Percentiles rank a stretch among this genome's conserved stretches.
Conservation (phyloP, 2,113 vertebrate species). For the Marmota flaviventris region DNA sequence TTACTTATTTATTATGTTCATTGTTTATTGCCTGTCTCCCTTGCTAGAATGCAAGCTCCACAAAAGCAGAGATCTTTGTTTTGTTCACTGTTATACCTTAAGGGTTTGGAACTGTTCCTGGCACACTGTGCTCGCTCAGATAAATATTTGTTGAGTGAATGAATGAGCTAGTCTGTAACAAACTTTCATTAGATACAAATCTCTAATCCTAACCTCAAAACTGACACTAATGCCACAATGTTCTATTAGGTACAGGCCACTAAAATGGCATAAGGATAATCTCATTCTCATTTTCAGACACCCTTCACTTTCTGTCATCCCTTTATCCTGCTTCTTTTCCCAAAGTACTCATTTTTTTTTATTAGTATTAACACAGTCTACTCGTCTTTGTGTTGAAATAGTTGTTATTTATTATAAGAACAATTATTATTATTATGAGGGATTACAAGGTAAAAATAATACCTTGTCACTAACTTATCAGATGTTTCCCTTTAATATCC, state of each 20-base stretch:
- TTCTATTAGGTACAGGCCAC: neutral
- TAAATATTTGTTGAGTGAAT: neutral
- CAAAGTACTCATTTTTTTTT: neutral
- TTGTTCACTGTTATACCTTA: neutral
- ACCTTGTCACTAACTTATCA: conserved; percentile 27
- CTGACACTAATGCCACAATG: neutral
- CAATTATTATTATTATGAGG: too few relatives aligned
- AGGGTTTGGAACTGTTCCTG: neutral
- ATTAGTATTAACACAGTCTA: neutral
- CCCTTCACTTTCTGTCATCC: neutral
- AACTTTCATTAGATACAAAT: neutral
- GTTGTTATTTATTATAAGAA: neutral
- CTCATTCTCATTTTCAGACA: neutral
- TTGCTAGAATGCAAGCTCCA: neutral
- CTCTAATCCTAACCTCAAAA: neutral
- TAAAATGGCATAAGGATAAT: neutral
- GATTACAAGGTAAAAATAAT: neutral
- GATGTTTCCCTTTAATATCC: conserved; percentile 20
- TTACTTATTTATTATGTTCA: conserved; percentile 44
- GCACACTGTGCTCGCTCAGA: neutral
- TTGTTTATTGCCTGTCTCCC: conserved; percentile 7
- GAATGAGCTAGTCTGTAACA: neutral
- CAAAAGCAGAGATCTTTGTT: conserved; percentile 41
- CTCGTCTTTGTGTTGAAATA: neutral
- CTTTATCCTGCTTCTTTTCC: neutral